Evolutionary conservation across 2,113 vertebrate genomes (phyloP).

Genomic region (Chroicocephalus ridibundus): DNA sequence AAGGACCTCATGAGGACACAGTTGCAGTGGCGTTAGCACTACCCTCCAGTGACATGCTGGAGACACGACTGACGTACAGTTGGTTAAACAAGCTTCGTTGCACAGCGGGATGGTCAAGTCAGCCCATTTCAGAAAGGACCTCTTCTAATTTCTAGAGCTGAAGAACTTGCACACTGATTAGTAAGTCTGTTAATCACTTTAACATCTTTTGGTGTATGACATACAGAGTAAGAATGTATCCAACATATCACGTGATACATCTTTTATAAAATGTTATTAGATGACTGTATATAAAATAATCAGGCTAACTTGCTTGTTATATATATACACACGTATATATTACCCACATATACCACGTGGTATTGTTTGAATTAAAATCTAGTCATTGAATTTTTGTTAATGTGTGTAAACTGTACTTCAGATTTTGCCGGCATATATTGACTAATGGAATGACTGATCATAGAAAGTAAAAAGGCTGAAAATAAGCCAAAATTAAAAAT

Average conservation of each 20-base stretch:
- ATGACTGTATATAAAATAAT: neutral
- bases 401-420: neutral
- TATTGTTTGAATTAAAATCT: neutral
- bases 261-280: neutral
- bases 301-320: neutral
- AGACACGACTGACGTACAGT: accelerated
- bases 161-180: neutral
- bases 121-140: neutral
- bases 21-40: neutral
- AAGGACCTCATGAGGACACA: neutral
- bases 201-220: neutral
- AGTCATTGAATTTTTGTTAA: neutral
- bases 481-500: neutral
- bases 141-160: neutral
- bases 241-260: neutral
- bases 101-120: neutral
- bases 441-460: neutral
- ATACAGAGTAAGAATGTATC: neutral
- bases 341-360: neutral
- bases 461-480: neutral
- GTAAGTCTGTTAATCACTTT: neutral
- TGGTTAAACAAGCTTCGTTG: neutral
- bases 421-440: neutral
- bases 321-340: neutral
- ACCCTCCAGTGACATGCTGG: neutral